phyloP scores from a whole-genome alignment of 92 coral and sea anemone species.

The Parazoanthus swiftii region DNA sequence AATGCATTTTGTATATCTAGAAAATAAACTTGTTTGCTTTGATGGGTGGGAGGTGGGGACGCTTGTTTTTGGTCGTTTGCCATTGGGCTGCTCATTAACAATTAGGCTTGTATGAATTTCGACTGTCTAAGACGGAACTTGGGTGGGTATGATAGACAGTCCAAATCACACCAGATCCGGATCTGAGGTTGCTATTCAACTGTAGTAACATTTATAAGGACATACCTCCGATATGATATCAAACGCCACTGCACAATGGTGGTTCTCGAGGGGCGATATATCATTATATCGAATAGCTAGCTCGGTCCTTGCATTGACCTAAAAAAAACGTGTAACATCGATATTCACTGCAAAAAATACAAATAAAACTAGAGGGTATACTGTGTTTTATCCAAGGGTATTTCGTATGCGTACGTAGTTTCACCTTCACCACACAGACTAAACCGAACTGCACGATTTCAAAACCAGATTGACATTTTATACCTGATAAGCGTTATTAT shows the following conservation, averaged over 20 bases:
- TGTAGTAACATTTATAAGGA: too few species aligned
- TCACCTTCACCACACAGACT: too few species aligned
- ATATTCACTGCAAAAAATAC: not conserved
- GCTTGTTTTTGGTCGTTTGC: not conserved
- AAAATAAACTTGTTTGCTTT: too few species aligned
- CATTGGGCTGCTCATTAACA: not conserved
- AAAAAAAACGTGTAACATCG: not conserved
- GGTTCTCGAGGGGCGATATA: conserved; percentile 85
- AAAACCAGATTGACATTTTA: not conserved
- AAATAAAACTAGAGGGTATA: not conserved
- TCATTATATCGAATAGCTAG: conserved; percentile 83
- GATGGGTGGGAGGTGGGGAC: too few species aligned
- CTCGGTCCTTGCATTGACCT: conserved; percentile 92
- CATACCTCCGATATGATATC: conserved; percentile 82
- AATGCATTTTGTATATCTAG: too few species aligned
- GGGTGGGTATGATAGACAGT: too few species aligned
- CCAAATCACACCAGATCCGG: not conserved
- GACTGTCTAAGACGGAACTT: too few species aligned
- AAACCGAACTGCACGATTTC: not conserved
- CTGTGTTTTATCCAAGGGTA: too few species aligned
- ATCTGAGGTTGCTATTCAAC: not conserved
- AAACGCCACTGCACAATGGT: conserved; percentile 90
- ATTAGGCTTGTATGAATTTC: too few species aligned
- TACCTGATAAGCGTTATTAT: conserved; percentile 90
- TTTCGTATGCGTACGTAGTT: not conserved